Conservation (phyloP, 2,797 vertebrate species). For the Phrynocephalus vlangalii region DNA sequence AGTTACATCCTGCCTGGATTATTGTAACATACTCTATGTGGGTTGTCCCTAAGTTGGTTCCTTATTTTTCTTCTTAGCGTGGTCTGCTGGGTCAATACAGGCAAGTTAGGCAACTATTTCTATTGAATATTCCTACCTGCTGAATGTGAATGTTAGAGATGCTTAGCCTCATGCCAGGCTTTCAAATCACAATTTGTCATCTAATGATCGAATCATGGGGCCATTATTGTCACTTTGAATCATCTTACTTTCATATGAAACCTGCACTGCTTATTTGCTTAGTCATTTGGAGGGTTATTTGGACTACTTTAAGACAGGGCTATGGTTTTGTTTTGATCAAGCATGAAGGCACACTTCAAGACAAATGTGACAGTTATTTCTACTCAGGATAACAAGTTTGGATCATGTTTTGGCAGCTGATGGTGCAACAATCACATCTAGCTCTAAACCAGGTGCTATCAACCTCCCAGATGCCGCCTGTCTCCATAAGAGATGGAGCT, state of each 20-base stretch:
- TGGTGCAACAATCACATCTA: neutral
- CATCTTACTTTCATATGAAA: constrained; percentile 14
- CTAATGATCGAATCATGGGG: neutral
- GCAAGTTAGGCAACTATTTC: constrained; percentile 19
- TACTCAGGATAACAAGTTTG: neutral
- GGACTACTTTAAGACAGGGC: constrained; percentile 16
- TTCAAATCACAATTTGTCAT: constrained; percentile 20
- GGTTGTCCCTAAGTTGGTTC: neutral
- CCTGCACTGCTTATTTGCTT: constrained; percentile 11
- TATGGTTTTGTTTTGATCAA: constrained; percentile 9
- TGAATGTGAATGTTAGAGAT: constrained; percentile 11
- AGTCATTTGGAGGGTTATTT: constrained; percentile 11
- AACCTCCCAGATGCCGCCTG: no score
- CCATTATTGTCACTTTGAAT: constrained; percentile 25
- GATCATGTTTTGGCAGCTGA: neutral
- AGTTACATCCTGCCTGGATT: no score
- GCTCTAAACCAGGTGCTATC: neutral
- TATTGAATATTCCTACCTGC: neutral
- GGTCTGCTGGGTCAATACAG: neutral
- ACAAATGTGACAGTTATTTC: neutral
- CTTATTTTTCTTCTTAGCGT: neutral
- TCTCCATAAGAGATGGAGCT: neutral
- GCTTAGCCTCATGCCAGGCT: neutral
- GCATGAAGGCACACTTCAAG: neutral
- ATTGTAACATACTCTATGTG: no score